Evolutionary conservation across 2,888 invertebrate genomes (phyloP).

Genomic region (Sphaerophoria taeniata): DNA sequence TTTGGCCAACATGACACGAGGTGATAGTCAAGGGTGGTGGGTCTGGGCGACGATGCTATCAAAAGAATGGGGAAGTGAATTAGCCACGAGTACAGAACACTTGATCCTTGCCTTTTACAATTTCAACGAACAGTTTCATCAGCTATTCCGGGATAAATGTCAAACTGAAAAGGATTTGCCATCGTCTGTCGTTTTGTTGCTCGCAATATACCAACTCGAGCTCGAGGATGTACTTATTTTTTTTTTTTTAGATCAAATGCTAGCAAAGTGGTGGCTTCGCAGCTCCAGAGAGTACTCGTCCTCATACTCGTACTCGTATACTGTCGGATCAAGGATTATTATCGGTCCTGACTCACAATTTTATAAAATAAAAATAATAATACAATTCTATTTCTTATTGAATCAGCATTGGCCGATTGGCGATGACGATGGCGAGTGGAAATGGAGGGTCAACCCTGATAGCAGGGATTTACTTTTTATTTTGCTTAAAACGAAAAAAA

Average conservation of each 20-base stretch:
- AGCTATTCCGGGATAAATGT: slow-evolving; percentile 73
- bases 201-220: background rate
- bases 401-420: slow-evolving; percentile 44
- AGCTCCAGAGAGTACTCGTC: background rate
- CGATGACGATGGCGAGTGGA: background rate
- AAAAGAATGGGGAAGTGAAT: slow-evolving; percentile 60
- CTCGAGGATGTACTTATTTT: background rate
- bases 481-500: slow-evolving; percentile 18
- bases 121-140: slow-evolving; percentile 64
- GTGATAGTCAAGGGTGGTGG: slow-evolving; percentile 15
- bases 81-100: slow-evolving; percentile 70
- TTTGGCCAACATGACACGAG: slow-evolving; percentile 54
- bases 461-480: slow-evolving; percentile 52
- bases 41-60: background rate
- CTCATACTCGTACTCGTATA: background rate
- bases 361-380: slow-evolving; percentile 70
- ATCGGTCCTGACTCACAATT: slow-evolving; percentile 53
- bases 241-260: background rate
- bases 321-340: slow-evolving; percentile 69
- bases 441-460: slow-evolving; percentile 31
- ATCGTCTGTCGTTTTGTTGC: slow-evolving; percentile 36
- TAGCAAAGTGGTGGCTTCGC: slow-evolving; percentile 1
- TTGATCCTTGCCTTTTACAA: slow-evolving; percentile 67
- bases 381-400: slow-evolving; percentile 67
- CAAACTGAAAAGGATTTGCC: slow-evolving; percentile 74